These are phyloP conservation scores for Drosophila triauraria DNA, from an alignment of 1,140 invertebrate genomes.

Conservation along the genomic window DNA sequence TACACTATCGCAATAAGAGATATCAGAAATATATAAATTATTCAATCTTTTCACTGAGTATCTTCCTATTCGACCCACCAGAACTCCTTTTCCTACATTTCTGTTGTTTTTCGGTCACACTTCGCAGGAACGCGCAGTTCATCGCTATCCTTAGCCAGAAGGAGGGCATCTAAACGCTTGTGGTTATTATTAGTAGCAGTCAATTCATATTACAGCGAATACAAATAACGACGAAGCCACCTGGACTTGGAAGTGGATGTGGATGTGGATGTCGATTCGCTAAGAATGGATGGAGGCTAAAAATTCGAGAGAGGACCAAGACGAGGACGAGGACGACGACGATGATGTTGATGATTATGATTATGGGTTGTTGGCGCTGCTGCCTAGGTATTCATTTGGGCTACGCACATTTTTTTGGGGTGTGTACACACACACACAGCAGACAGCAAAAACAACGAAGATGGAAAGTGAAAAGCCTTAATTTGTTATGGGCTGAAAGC, in stretches of 20 bases:
- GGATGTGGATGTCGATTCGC: conserved; percentile 21
- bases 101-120: conserved; percentile 35
- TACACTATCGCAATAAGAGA: too few relatives aligned
- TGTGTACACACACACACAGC: conserved; percentile 54
- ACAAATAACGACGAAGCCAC: conserved; percentile 69
- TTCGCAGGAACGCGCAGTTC: conserved; percentile 21
- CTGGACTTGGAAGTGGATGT: conserved; percentile 27
- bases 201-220: conserved; percentile 78
- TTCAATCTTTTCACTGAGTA: neutral
- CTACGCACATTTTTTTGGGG: conserved; percentile 63
- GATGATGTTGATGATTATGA: conserved; percentile 70
- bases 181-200: conserved; percentile 78
- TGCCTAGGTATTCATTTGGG: conserved; percentile 76
- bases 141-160: conserved; percentile 25
- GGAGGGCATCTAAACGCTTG: conserved; percentile 53
- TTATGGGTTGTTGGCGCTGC: conserved; percentile 71
- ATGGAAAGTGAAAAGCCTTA: conserved; percentile 76
- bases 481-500: conserved; percentile 51
- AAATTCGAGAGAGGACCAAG: neutral
- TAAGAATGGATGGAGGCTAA: conserved; percentile 7
- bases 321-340: neutral
- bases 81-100: neutral
- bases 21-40: neutral
- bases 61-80: neutral
- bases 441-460: conserved; percentile 41